A percentile compares a stretch with the other conserved stretches of the same genome.
phyloP scores from a whole-genome alignment of 2,113 vertebrate species.

The Holacanthus passer region DNA sequence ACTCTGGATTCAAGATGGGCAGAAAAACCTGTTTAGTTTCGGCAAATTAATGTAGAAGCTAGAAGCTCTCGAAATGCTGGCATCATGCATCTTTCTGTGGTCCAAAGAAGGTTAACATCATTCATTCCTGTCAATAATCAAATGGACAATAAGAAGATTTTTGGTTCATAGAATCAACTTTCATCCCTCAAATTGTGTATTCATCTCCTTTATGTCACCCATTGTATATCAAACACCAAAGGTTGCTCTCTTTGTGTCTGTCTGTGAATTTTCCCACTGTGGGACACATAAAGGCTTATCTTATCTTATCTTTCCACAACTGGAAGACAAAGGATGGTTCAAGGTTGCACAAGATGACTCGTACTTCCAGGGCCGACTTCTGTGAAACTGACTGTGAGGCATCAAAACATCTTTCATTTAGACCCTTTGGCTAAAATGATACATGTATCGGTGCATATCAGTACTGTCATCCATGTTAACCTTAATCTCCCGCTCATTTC shows the following conservation, averaged over 20 bases:
- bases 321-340: not conserved
- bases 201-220: not conserved
- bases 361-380: not conserved
- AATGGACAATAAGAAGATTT: not conserved
- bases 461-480: not conserved
- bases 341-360: not conserved
- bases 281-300: too few species aligned
- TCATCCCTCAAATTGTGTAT: not conserved
- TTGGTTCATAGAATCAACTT: not conserved
- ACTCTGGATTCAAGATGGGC: not conserved
- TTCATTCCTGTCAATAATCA: not conserved
- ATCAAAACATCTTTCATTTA: too few species aligned
- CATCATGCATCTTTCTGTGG: not conserved
- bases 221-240: too few species aligned
- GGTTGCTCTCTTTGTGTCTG: not conserved
- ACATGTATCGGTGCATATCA: not conserved
- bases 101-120: not conserved
- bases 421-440: not conserved
- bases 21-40: not conserved
- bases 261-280: too few species aligned
- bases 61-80: too few species aligned
- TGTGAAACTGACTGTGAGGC: too few species aligned
- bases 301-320: too few species aligned
- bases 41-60: not conserved
- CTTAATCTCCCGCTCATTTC: not conserved